Base-by-base conservation (phyloP, 2,888 invertebrate genomes). In the Ochlodes sylvanus region DNA sequence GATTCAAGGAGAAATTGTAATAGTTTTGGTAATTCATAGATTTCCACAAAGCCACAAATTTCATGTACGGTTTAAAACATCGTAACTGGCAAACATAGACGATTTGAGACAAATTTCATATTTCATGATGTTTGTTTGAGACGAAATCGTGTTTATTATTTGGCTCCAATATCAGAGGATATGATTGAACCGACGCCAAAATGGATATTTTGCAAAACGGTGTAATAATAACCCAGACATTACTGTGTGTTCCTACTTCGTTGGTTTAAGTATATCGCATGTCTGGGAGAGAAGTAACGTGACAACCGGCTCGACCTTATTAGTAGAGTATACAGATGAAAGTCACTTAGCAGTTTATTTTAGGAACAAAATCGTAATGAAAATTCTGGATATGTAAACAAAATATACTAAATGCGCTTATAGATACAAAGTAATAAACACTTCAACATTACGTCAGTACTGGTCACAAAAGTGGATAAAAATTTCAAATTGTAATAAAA, bases 131-230 rank as follows among this genome's bases (percentile, higher is more conserved):
- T 77, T 77, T 75, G 72, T 77, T 73, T 72, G 75, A 72, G 81
- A 79, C 80, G 81, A 79, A 80, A 81, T 72, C 72, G 74, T 83
- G 80, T 85, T 85, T 85, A 80, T 79, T 75, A 80, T 83, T 89
- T 86, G 80, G 84, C 83, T 79, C 74, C 72, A 75, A 79, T 79
- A 77, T 82, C 77, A 79, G 80, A 79, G 80, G 82, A 83, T 83
- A 79, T 74, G 77, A 82, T 91, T 92, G 92, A 92, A 88, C 75
- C 75, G 70, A 70, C 77, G 92, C 92, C 92, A 92, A 68, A 90
- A 83, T 86, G 86, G 85, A 89, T 75, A 87, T 84, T 84, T 86
- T 87, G 89, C 90, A 88, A 90, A 89, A 85, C 82, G 79, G 81
- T 85, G 73, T 79, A 79, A 86, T 84, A 84, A 85, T 84, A 79